Percentiles rank a stretch among this genome's conserved stretches.
phyloP scores from a whole-genome alignment of 2,113 vertebrate genomes.

The Vulpes ferrilata region DNA sequence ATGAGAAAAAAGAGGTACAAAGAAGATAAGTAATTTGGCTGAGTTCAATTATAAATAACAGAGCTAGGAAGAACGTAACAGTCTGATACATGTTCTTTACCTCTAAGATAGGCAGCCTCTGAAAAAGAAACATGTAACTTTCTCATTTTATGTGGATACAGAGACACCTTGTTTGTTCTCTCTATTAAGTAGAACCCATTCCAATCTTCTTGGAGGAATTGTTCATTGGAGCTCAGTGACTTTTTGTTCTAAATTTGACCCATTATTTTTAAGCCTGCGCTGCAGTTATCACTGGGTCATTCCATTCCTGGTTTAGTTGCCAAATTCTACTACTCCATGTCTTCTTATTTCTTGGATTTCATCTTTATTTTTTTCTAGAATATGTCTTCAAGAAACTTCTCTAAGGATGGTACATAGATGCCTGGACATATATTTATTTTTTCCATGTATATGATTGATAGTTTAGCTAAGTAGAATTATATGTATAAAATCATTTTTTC shows the following conservation, averaged over 20 bases:
- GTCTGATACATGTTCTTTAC: not conserved
- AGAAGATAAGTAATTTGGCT: not conserved
- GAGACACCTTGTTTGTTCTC: not conserved
- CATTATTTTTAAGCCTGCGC: not conserved
- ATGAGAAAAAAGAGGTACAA: not conserved
- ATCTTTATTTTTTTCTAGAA: constrained; percentile 9
- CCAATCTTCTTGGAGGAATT: not conserved
- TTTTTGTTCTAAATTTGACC: not conserved
- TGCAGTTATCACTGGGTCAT: not conserved
- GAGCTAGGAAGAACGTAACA: not conserved
- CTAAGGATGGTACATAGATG: not conserved
- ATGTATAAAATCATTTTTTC: not conserved
- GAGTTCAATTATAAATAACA: not conserved
- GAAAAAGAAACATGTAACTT: not conserved
- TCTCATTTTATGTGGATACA: too few species aligned
- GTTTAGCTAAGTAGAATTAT: not conserved
- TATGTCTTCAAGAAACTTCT: not conserved
- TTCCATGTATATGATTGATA: not conserved
- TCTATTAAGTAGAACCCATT: not conserved
- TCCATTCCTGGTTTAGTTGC: not conserved
- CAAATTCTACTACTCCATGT: not conserved
- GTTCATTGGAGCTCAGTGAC: not conserved
- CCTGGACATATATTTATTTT: not conserved
- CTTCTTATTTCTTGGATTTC: not conserved
- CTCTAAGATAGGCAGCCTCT: not conserved